Conservation (phyloP, 2,113 vertebrate species). For the Alaudala cheleensis region DNA sequence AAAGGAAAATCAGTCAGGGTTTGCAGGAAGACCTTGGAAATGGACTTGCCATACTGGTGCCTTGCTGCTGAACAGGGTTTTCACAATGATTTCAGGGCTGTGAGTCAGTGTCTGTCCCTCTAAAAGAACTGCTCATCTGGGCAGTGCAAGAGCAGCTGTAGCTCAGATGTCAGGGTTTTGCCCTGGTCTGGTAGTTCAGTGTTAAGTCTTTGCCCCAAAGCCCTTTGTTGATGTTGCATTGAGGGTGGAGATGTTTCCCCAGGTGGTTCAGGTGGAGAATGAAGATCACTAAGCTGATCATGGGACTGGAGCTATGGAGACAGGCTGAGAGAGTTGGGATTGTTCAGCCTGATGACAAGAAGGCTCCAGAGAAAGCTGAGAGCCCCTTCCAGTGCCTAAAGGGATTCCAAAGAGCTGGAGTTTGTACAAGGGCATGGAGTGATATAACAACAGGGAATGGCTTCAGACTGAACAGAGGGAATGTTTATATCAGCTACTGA, state of each 20-base stretch:
- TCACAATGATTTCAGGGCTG: neutral
- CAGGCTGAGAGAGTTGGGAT: neutral
- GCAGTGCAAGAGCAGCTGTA: neutral
- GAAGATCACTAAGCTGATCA: neutral
- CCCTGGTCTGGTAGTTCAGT: neutral
- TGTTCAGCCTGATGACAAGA: no score
- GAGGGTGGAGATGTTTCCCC: neutral
- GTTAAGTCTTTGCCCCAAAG: accelerated
- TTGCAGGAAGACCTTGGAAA: neutral
- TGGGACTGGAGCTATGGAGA: neutral
- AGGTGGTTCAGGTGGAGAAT: neutral
- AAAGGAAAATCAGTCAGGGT: neutral
- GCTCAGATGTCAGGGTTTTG: neutral
- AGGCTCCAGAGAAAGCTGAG: neutral
- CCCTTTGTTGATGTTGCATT: neutral
- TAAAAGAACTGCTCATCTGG: neutral
- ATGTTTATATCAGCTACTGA: neutral
- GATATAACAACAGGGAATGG: neutral
- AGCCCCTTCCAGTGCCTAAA: neutral
- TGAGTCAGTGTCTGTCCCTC: neutral
- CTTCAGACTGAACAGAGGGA: neutral
- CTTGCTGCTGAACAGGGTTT: neutral
- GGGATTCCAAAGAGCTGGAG: neutral
- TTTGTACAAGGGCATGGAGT: neutral
- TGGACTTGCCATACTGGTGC: accelerated